Conservation (phyloP, 2,888 invertebrate genomes). For the Stenichneumon culpator region DNA sequence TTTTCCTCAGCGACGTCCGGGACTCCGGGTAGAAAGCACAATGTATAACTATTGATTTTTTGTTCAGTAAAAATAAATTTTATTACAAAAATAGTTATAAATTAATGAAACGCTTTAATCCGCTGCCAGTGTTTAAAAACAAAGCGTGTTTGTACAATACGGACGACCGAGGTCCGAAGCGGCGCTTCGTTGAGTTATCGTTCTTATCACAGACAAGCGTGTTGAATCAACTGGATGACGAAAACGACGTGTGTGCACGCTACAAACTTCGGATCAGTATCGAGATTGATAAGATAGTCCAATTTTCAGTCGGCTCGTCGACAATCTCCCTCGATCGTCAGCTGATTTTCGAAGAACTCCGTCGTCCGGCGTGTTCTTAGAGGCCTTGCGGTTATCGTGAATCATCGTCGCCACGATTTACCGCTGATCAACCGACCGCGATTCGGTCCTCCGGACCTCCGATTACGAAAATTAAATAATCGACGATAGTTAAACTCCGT, state of each 20-base stretch:
- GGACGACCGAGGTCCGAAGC: background rate
- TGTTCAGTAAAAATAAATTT: constrained; percentile 10
- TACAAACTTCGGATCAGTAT: background rate
- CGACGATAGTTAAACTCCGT: too few species aligned
- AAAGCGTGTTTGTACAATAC: background rate
- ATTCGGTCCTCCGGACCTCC: background rate
- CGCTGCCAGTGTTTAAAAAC: background rate
- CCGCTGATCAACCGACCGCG: too few species aligned
- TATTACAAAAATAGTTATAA: constrained; percentile 20
- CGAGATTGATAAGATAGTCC: background rate
- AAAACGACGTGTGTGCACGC: background rate
- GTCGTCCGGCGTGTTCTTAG: background rate
- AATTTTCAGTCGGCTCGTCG: background rate
- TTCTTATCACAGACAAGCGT: constrained; percentile 12
- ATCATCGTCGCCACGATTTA: too few species aligned
- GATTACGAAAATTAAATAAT: constrained; percentile 77
- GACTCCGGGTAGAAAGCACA: background rate
- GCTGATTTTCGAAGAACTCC: background rate
- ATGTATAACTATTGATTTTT: background rate
- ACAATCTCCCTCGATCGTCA: background rate
- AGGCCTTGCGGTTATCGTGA: background rate
- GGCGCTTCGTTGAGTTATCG: background rate
- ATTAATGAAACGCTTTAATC: background rate
- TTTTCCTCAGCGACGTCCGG: background rate
- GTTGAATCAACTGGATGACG: background rate